phyloP scores from a whole-genome alignment of 2,888 invertebrate species.

The Drosophila mercatorum region DNA sequence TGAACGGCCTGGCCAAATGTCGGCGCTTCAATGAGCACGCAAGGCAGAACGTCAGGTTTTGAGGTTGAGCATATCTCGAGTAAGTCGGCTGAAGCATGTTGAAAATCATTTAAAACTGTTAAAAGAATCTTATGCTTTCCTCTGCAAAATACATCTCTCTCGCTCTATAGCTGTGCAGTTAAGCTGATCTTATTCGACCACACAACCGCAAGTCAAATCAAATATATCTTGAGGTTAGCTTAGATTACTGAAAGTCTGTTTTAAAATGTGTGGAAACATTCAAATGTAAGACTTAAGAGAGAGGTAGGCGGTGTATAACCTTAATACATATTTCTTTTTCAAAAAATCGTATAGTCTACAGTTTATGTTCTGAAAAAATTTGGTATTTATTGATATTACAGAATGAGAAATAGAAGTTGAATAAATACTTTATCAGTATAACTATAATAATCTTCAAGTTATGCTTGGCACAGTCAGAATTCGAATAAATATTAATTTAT shows the following conservation, averaged over 20 bases:
- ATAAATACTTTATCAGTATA: not conserved
- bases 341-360: not conserved
- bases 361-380: not conserved
- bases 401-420: too few species aligned
- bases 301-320: not conserved
- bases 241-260: not conserved
- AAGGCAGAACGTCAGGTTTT: slow-evolving; percentile 37
- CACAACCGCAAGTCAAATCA: not conserved
- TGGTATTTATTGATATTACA: not conserved
- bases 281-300: not conserved
- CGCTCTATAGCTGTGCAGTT: not conserved
- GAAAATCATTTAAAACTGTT: slow-evolving; percentile 5
- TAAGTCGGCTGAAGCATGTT: slow-evolving; percentile 7
- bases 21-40: slow-evolving; percentile 60
- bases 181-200: not conserved
- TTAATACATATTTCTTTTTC: too few species aligned
- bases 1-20: slow-evolving; percentile 46
- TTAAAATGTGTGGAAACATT: too few species aligned
- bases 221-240: not conserved
- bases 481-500: not conserved
- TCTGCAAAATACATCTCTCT: not conserved
- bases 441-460: not conserved
- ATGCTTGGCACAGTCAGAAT: not conserved
- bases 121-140: not conserved
- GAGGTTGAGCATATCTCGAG: too few species aligned